phyloP scores from a whole-genome alignment of 2,888 invertebrate genomes.

The Augiades crinisus region DNA sequence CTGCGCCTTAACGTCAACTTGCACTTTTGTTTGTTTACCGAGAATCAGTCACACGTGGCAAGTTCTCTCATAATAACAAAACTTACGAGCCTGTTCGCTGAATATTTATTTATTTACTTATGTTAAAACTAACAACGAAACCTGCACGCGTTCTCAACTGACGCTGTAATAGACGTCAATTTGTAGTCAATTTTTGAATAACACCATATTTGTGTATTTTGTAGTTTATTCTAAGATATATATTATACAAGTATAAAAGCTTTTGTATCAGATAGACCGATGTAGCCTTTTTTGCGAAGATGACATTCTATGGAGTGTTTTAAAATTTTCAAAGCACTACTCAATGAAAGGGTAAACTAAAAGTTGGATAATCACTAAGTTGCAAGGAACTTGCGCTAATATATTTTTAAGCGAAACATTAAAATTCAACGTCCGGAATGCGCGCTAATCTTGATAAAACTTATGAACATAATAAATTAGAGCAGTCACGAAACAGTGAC shows the following conservation, averaged over 20 bases:
- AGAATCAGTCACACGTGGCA: conserved; percentile 14
- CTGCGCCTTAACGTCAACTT: conserved; percentile 46
- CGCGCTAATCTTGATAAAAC: conserved; percentile 17
- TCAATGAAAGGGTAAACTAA: no score
- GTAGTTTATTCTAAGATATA: no score
- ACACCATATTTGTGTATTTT: background rate
- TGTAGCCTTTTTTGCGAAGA: no score
- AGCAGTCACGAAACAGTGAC: conserved; percentile 47
- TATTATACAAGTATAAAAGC: no score
- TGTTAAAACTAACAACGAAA: conserved; percentile 16
- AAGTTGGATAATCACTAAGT: background rate
- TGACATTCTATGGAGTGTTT: no score
- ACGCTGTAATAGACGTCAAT: conserved; percentile 6
- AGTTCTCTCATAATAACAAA: conserved; percentile 22
- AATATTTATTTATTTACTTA: conserved; percentile 20
- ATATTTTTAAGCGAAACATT: background rate
- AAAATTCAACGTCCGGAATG: conserved; percentile 1
- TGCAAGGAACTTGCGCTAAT: background rate
- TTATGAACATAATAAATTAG: conserved; percentile 30
- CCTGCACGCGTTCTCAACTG: conserved; percentile 3
- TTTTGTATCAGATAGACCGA: no score
- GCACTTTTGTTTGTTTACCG: conserved; percentile 43
- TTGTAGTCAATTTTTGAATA: background rate
- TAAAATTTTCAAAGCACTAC: no score
- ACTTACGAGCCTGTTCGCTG: conserved; percentile 1